Evolutionary conservation across 2,113 vertebrate genomes (phyloP).

Genomic region (Pangasianodon gigas): DNA sequence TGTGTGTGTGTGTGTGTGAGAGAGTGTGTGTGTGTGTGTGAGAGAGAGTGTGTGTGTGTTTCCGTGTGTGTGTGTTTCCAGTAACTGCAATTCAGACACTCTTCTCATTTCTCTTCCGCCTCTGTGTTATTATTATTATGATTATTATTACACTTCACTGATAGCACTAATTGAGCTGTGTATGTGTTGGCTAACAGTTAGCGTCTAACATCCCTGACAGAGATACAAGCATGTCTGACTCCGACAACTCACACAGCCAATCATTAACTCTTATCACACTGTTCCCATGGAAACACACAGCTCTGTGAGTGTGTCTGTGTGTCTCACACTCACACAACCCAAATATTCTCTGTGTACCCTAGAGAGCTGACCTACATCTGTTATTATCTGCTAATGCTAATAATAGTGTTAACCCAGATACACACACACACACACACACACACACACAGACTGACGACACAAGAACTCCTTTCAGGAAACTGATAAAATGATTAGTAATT

Average conservation of each 20-base stretch:
- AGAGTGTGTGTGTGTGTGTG: neutral
- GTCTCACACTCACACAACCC: conserved; percentile 4
- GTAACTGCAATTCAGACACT: neutral
- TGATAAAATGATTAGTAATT: neutral
- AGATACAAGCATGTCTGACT: neutral
- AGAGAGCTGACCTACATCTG: conserved; percentile 43
- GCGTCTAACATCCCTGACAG: neutral
- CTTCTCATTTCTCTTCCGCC: neutral
- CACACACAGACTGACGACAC: conserved; percentile 10
- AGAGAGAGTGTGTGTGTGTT: neutral
- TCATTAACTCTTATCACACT: conserved; percentile 1
- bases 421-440: conserved; percentile 31
- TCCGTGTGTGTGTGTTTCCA: neutral
- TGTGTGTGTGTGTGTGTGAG: neutral
- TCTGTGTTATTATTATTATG: neutral
- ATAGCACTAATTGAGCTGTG: neutral
- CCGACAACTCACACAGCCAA: neutral
- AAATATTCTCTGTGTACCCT: conserved; percentile 19
- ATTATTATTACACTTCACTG: neutral
- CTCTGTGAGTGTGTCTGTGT: neutral
- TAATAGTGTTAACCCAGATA: conserved; percentile 4
- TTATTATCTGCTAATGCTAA: conserved; percentile 11
- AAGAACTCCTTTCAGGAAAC: conserved; percentile 16
- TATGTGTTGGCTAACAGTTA: neutral
- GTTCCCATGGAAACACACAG: neutral